phyloP scores from a whole-genome alignment of 2,113 vertebrate genomes.

The Hiodon tergisus region DNA sequence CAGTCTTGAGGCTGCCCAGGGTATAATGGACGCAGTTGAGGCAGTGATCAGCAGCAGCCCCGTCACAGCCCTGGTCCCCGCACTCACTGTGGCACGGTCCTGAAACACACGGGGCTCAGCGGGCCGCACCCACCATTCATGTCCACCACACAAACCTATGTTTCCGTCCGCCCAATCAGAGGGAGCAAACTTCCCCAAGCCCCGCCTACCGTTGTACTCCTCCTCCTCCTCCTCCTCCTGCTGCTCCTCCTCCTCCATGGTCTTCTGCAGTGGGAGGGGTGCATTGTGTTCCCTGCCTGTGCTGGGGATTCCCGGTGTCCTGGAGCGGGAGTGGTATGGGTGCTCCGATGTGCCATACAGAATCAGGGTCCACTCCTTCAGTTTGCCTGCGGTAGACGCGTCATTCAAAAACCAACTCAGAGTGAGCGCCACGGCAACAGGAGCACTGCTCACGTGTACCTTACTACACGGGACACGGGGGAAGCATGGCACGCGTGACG shows the following conservation, averaged over 20 bases:
- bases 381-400: constrained; percentile 64
- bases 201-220: constrained; percentile 70
- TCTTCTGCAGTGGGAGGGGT: constrained; percentile 46
- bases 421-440: too few relatives aligned
- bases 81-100: constrained; percentile 79
- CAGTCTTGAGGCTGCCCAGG: constrained; percentile 67
- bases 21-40: constrained; percentile 87
- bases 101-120: constrained; percentile 40
- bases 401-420: too few relatives aligned
- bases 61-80: constrained; percentile 79
- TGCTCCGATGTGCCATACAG: constrained; percentile 75
- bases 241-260: constrained; percentile 54
- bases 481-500: too few relatives aligned
- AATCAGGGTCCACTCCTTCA: constrained; percentile 84
- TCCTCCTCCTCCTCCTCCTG: constrained; percentile 71
- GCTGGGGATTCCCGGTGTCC: constrained; percentile 50
- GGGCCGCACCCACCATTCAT: background rate
- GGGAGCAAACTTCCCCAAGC: background rate
- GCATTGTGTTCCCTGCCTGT: constrained; percentile 49
- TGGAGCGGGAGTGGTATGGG: constrained; percentile 60
- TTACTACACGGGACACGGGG: background rate
- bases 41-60: constrained; percentile 75
- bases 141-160: background rate
- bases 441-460: background rate
- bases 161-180: too few relatives aligned